Evolutionary conservation across 2,797 vertebrate genomes (phyloP).

Genomic region (Craterocephalus amniculus): DNA sequence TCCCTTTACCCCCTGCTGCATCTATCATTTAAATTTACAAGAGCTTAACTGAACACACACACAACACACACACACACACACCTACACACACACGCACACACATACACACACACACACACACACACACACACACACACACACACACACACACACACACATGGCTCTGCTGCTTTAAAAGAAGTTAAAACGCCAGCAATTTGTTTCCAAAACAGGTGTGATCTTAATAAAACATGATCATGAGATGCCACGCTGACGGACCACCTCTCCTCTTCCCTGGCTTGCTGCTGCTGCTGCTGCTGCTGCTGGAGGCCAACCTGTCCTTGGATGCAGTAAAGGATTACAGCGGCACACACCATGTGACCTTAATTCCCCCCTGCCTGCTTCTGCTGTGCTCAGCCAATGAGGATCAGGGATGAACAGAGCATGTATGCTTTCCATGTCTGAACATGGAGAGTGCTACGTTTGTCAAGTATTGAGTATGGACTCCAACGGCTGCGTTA

Average conservation of each 20-base stretch:
- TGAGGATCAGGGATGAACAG: conserved; percentile 49
- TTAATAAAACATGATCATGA: conserved; percentile 48
- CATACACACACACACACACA: not conserved
- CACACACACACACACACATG: not conserved
- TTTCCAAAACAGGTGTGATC: conserved; percentile 31
- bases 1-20: conserved; percentile 23
- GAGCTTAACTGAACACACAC: conserved; percentile 2
- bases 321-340: conserved; percentile 78
- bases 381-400: conserved; percentile 60
- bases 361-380: conserved; percentile 77
- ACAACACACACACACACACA: not conserved
- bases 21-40: conserved; percentile 19
- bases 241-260: conserved; percentile 18
- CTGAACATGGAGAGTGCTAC: conserved; percentile 30
- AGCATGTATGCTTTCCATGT: conserved; percentile 40
- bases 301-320: conserved; percentile 66
- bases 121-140: not conserved
- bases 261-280: conserved; percentile 22
- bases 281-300: conserved; percentile 24
- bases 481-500: conserved; percentile 62
- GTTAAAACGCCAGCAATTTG: conserved; percentile 7
- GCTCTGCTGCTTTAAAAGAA: conserved; percentile 21
- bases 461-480: conserved; percentile 57
- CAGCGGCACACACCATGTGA: conserved; percentile 75
- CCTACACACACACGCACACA: not conserved